These are phyloP conservation scores for Sciaenops ocellatus DNA, from an alignment of 2,797 vertebrate species.

Conservation along the genomic window DNA sequence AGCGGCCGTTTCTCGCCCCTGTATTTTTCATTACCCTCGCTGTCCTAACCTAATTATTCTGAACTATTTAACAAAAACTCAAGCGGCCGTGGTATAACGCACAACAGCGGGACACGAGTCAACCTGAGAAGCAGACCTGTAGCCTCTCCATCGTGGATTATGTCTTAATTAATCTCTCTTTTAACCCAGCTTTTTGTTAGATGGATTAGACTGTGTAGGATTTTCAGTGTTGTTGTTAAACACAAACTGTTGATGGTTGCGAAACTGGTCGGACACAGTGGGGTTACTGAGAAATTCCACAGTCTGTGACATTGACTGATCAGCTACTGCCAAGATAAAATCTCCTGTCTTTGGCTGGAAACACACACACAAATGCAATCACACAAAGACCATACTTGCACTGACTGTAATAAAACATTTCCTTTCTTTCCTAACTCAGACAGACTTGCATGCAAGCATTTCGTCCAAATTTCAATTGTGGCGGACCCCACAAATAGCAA, in stretches of 20 bases:
- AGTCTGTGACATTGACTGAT: slow-evolving; percentile 63
- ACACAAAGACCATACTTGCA: slow-evolving; percentile 12
- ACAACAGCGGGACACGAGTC: slow-evolving; percentile 12
- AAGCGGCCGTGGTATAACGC: neutral
- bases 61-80: slow-evolving; percentile 14
- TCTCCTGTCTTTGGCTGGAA: slow-evolving; percentile 38
- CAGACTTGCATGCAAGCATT: slow-evolving; percentile 8
- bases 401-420: slow-evolving; percentile 37
- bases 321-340: slow-evolving; percentile 60
- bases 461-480: slow-evolving; percentile 23
- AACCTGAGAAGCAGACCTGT: neutral
- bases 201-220: slow-evolving; percentile 3
- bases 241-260: slow-evolving; percentile 30
- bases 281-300: slow-evolving; percentile 47
- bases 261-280: slow-evolving; percentile 24
- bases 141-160: slow-evolving; percentile 12
- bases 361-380: slow-evolving; percentile 2
- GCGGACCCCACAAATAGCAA: slow-evolving; percentile 41
- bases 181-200: neutral
- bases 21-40: neutral
- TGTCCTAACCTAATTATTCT: slow-evolving; percentile 25
- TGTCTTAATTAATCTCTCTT: slow-evolving; percentile 15
- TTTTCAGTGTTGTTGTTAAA: slow-evolving; percentile 12
- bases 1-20: slow-evolving; percentile 8
- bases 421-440: slow-evolving; percentile 35